Evolutionary conservation across 2,888 invertebrate species (phyloP).

Genomic region (Odontomyia ornata): DNA sequence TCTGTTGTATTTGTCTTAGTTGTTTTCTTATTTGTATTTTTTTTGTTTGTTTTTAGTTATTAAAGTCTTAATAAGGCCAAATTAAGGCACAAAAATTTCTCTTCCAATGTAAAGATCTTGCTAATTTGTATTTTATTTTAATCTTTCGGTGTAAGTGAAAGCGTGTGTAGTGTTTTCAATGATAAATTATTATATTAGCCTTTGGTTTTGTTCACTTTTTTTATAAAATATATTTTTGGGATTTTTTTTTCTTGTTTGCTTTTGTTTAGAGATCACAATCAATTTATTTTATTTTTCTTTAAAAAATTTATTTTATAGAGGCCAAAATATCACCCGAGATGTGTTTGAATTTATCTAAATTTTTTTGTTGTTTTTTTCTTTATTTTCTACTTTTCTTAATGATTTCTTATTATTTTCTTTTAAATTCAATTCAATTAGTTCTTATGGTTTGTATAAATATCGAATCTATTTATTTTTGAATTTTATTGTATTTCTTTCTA

Average conservation of each 20-base stretch:
- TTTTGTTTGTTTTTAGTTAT: slow-evolving; percentile 38
- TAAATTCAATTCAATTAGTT: slow-evolving; percentile 11
- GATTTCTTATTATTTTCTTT: not conserved
- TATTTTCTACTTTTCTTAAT: slow-evolving; percentile 20
- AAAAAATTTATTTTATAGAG: slow-evolving; percentile 35
- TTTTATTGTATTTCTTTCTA: not conserved
- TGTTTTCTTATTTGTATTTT: slow-evolving; percentile 22
- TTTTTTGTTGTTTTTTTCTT: slow-evolving; percentile 36
- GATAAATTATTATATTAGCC: slow-evolving; percentile 20
- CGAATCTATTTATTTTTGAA: slow-evolving; percentile 52
- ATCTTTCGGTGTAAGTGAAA: not conserved
- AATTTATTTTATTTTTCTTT: slow-evolving; percentile 24
- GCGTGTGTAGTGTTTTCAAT: slow-evolving; percentile 27
- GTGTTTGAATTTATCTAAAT: slow-evolving; percentile 27
- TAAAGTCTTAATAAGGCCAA: slow-evolving; percentile 53
- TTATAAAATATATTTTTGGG: slow-evolving; percentile 38
- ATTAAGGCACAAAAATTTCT: slow-evolving; percentile 55
- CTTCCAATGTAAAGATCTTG: slow-evolving; percentile 48
- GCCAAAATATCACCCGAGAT: slow-evolving; percentile 49
- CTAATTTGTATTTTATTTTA: slow-evolving; percentile 28
- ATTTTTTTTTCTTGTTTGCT: slow-evolving; percentile 31
- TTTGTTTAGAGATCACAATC: slow-evolving; percentile 13
- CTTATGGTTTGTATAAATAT: slow-evolving; percentile 25
- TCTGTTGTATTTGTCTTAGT: slow-evolving; percentile 47
- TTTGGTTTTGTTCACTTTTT: slow-evolving; percentile 29